These are phyloP conservation scores for Lochmaea capreae DNA, from an alignment of 2,888 invertebrate genomes.

Conservation along the genomic window DNA sequence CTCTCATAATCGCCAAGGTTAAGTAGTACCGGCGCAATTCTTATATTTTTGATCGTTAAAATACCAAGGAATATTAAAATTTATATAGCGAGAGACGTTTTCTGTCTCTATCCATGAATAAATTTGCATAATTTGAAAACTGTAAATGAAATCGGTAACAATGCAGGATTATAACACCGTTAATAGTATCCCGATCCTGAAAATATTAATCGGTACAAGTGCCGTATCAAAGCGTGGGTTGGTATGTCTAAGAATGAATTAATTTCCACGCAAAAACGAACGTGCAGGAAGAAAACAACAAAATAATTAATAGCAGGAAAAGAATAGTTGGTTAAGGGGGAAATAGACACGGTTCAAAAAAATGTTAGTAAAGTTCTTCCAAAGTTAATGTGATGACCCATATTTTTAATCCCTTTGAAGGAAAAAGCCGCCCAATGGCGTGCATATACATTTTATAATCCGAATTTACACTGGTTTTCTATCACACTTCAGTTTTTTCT, in stretches of 20 bases:
- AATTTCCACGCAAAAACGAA: too few species aligned
- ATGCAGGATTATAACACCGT: conserved; percentile 23
- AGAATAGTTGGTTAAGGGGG: too few species aligned
- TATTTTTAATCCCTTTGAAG: too few species aligned
- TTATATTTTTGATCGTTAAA: conserved; percentile 39
- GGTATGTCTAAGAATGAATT: neutral
- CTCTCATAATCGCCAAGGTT: conserved; percentile 19
- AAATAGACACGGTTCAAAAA: neutral
- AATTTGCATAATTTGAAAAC: conserved; percentile 24
- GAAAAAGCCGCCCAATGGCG: too few species aligned
- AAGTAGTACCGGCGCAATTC: conserved; percentile 13
- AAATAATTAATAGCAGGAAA: too few species aligned
- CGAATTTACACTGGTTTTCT: too few species aligned
- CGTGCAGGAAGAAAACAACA: too few species aligned
- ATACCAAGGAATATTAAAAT: conserved; percentile 37
- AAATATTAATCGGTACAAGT: neutral
- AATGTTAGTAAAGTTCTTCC: too few species aligned
- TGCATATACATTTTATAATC: too few species aligned
- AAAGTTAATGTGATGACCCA: too few species aligned
- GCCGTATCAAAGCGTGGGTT: neutral
- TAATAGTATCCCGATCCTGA: conserved; percentile 5
- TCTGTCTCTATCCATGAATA: conserved; percentile 17
- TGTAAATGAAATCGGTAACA: conserved; percentile 23
- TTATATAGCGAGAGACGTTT: conserved; percentile 7
- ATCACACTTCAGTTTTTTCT: too few species aligned